A percentile compares a stretch with the other conserved stretches of the same genome.
phyloP scores from a whole-genome alignment of 1,140 invertebrate species.

The Hyposmocoma kahamanoa region DNA sequence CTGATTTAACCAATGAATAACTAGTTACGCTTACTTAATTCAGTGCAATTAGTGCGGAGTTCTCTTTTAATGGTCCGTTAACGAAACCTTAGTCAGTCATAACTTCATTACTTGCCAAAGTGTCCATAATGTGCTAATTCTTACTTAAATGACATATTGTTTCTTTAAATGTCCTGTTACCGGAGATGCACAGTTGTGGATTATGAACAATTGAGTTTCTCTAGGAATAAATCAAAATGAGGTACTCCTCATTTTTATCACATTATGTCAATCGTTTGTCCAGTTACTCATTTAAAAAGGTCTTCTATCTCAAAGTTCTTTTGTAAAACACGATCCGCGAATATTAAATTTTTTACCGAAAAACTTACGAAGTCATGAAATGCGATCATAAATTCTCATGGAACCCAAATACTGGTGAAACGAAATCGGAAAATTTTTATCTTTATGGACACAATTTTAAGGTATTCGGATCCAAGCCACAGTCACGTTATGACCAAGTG shows the following conservation, averaged over 20 bases:
- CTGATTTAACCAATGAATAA: not conserved
- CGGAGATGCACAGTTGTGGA: no score
- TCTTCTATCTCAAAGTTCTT: no score
- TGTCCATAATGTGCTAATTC: no score
- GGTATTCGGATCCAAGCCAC: slow-evolving; percentile 26
- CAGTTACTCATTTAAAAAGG: no score
- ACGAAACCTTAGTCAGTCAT: slow-evolving; percentile 26
- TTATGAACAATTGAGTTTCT: no score
- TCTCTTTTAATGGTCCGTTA: slow-evolving; percentile 37
- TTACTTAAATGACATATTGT: no score
- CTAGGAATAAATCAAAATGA: no score
- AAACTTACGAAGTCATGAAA: slow-evolving; percentile 32
- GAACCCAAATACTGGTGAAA: slow-evolving; percentile 25
- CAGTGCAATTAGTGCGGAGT: slow-evolving; percentile 41
- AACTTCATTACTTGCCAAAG: slow-evolving; percentile 26
- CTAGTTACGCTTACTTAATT: slow-evolving; percentile 26
- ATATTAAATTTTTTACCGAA: slow-evolving; percentile 17
- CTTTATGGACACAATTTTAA: slow-evolving; percentile 41
- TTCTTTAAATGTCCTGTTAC: no score
- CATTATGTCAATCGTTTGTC: no score
- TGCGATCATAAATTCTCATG: slow-evolving; percentile 35
- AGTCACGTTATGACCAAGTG: slow-evolving; percentile 22
- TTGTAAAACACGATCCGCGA: no score
- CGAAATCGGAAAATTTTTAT: slow-evolving; percentile 40
- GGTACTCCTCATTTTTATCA: no score